These are phyloP conservation scores for Synanceia verrucosa DNA, from an alignment of 2,797 vertebrate genomes.

Conservation along the genomic window DNA sequence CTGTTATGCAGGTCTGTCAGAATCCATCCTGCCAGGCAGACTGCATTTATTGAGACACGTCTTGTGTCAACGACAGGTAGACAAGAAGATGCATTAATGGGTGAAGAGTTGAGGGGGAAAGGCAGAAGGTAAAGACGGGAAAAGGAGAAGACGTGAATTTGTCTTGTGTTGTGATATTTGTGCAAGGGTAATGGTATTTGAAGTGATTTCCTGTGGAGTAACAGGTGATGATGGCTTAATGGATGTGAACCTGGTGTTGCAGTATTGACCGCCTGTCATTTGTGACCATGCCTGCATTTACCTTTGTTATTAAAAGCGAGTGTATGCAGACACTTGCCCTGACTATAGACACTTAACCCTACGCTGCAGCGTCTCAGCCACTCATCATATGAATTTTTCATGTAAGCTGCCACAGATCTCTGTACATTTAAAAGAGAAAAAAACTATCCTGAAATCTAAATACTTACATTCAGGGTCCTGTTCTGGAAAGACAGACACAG, in stretches of 20 bases:
- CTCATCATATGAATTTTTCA: neutral
- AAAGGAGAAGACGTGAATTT: neutral
- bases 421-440: neutral
- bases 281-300: neutral
- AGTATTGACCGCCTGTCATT: neutral
- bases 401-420: conserved; percentile 11
- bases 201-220: neutral
- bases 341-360: neutral
- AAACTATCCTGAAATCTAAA: neutral
- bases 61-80: conserved; percentile 27
- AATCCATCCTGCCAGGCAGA: conserved; percentile 37
- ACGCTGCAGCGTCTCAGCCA: neutral
- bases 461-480: conserved; percentile 38
- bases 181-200: conserved; percentile 8
- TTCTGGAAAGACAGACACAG: conserved; percentile 9
- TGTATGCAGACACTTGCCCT: neutral
- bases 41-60: conserved; percentile 24
- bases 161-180: conserved; percentile 21
- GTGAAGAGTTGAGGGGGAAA: conserved; percentile 6
- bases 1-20: conserved; percentile 73
- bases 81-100: conserved; percentile 43
- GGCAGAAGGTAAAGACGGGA: neutral
- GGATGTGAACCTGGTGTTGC: neutral
- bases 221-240: neutral
- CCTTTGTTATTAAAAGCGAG: neutral